Percentiles rank a stretch among this genome's conserved stretches.
Evolutionary conservation across 2,113 vertebrate genomes (phyloP).

Genomic region (Stictonetta naevosa): DNA sequence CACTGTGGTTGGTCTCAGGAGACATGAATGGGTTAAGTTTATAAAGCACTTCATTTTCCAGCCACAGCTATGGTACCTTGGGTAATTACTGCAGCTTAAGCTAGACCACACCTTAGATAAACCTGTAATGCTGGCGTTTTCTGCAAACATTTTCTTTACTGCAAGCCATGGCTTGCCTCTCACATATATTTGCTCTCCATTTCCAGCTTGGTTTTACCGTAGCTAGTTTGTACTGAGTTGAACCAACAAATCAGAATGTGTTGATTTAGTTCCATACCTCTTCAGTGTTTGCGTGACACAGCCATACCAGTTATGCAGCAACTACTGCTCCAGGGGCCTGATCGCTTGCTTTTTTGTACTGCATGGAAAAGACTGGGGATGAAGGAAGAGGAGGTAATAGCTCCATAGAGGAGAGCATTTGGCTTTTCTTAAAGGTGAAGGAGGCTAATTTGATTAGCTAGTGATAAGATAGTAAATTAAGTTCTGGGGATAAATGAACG

Average conservation of each 20-base stretch:
- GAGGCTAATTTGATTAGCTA: neutral
- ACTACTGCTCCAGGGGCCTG: neutral
- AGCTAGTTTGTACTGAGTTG: constrained; percentile 78
- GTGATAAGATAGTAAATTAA: neutral
- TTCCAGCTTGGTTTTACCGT: constrained; percentile 77
- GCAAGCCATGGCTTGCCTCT: constrained; percentile 91
- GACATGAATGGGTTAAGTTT: constrained; percentile 76
- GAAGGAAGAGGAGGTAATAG: neutral
- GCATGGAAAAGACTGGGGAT: neutral
- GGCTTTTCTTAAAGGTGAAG: constrained; percentile 29
- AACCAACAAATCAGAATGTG: constrained; percentile 81
- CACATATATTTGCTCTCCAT: constrained; percentile 77
- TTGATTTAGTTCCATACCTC: constrained; percentile 78
- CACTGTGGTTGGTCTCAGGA: constrained; percentile 38
- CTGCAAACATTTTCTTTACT: constrained; percentile 90
- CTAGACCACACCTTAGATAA: constrained; percentile 96
- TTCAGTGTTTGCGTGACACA: constrained; percentile 70
- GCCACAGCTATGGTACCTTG: constrained; percentile 81
- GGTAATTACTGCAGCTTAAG: constrained; percentile 90
- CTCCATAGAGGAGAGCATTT: constrained; percentile 32
- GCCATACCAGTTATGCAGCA: constrained; percentile 28
- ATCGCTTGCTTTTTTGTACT: constrained; percentile 31
- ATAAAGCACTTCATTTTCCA: constrained; percentile 76
- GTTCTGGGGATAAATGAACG: neutral
- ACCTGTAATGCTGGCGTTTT: constrained; percentile 90